These are phyloP conservation scores for Steromphala cineraria DNA, from an alignment of 2,888 invertebrate genomes.

Conservation along the genomic window DNA sequence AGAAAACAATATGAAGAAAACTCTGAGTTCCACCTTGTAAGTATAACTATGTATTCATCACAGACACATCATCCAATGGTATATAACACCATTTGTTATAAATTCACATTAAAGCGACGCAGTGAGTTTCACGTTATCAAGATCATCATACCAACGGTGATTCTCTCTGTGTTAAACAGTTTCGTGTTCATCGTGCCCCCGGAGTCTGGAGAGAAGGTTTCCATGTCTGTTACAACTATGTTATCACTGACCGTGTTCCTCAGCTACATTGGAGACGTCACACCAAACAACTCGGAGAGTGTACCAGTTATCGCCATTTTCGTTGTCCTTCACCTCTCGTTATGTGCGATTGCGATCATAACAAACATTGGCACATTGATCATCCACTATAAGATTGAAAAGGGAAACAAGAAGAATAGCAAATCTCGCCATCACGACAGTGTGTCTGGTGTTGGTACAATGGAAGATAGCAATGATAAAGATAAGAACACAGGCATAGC, in stretches of 20 bases:
- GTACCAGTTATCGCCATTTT: constrained; percentile 7
- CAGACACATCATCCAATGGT: no score
- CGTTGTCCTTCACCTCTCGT: background rate
- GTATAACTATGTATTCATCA: background rate
- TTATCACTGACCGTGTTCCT: constrained; percentile 11
- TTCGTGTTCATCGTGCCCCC: constrained; percentile 13
- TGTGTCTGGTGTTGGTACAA: no score
- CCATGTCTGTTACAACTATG: constrained; percentile 18
- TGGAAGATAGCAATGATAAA: no score
- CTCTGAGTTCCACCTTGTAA: background rate
- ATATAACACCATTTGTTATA: background rate
- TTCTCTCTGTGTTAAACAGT: constrained; percentile 4
- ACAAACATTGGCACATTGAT: background rate
- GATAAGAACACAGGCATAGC: no score
- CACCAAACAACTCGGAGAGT: constrained; percentile 7
- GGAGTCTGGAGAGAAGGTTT: constrained; percentile 16
- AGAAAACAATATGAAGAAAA: background rate
- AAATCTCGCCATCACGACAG: no score
- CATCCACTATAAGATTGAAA: background rate
- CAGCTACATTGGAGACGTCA: constrained; percentile 13
- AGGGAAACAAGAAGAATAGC: no score
- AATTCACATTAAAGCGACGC: background rate
- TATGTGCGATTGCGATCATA: background rate
- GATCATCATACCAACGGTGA: background rate
- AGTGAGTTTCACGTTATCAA: constrained; percentile 12